Percentiles rank a stretch among this genome's conserved stretches.
These are phyloP conservation scores for Whitmania pigra DNA, from an alignment of 1,140 invertebrate genomes.

Conservation along the genomic window DNA sequence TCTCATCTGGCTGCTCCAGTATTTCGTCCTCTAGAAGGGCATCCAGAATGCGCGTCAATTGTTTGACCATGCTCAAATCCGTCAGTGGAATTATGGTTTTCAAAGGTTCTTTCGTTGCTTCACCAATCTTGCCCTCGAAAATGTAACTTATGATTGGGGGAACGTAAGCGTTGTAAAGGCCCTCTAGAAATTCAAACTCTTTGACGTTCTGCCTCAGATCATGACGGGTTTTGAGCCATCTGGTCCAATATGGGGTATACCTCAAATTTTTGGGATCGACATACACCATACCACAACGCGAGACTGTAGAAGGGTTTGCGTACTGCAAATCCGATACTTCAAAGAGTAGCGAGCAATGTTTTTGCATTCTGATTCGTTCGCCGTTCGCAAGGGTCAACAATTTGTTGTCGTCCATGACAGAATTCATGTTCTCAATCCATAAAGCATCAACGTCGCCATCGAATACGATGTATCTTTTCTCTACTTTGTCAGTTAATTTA, in stretches of 20 bases:
- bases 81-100: constrained; percentile 70
- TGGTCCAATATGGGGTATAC: constrained; percentile 68
- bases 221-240: constrained; percentile 48
- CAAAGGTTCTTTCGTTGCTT: constrained; percentile 55
- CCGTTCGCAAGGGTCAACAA: constrained; percentile 75
- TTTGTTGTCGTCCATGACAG: constrained; percentile 87
- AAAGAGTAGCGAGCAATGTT: constrained; percentile 71
- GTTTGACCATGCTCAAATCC: constrained; percentile 67
- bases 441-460: constrained; percentile 83
- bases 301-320: constrained; percentile 44
- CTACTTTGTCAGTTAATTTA: constrained; percentile 54
- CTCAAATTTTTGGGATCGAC: constrained; percentile 73
- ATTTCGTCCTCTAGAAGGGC: constrained; percentile 44
- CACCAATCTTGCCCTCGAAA: constrained; percentile 55
- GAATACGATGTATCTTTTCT: constrained; percentile 69
- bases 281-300: constrained; percentile 45
- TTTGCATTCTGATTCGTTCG: constrained; percentile 67
- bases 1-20: constrained; percentile 40
- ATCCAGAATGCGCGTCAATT: constrained; percentile 66
- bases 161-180: constrained; percentile 62
- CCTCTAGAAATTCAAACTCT: background rate
- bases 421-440: constrained; percentile 93
- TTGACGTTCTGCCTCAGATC: constrained; percentile 29
- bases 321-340: constrained; percentile 73
- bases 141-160: constrained; percentile 58